These are phyloP conservation scores for Vollenhovia emeryi DNA, from an alignment of 1,140 invertebrate species.

Conservation along the genomic window DNA sequence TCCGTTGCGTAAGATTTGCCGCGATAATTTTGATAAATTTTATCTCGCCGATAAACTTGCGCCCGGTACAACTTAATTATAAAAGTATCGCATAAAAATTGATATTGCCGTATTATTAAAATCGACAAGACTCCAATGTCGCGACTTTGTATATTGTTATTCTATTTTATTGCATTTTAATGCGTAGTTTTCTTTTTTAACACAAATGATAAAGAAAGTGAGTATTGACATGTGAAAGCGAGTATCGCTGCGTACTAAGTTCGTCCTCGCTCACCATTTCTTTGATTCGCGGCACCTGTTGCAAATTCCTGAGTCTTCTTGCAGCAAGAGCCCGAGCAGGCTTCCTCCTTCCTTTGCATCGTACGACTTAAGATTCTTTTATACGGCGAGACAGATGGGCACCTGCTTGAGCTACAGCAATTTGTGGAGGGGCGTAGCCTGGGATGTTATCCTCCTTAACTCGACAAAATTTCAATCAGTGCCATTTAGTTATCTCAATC, in stretches of 20 bases:
- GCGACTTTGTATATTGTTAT: neutral
- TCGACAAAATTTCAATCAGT: slow-evolving; percentile 57
- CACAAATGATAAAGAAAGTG: neutral
- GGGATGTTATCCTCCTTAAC: slow-evolving; percentile 56
- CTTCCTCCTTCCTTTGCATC: slow-evolving; percentile 29
- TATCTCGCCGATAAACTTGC: neutral
- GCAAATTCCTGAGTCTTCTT: slow-evolving; percentile 59
- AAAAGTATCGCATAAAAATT: neutral
- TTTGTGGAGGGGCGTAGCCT: slow-evolving; percentile 62
- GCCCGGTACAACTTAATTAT: neutral
- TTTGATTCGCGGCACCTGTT: slow-evolving; percentile 72
- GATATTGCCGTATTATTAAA: neutral
- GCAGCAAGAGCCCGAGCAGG: slow-evolving; percentile 7
- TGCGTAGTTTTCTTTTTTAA: neutral
- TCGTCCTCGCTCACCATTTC: slow-evolving; percentile 22
- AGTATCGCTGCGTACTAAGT: neutral
- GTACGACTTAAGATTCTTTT: slow-evolving; percentile 54
- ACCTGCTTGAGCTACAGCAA: slow-evolving; percentile 72
- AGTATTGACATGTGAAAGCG: neutral
- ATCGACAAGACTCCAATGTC: neutral
- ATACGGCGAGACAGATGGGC: slow-evolving; percentile 67
- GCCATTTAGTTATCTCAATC: slow-evolving; percentile 55
- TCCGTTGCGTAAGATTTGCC: slow-evolving; percentile 8
- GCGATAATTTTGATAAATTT: slow-evolving; percentile 4
- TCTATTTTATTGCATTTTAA: neutral